phyloP scores from a whole-genome alignment of 2,113 vertebrate genomes.

The Notarius lentiginosus region DNA sequence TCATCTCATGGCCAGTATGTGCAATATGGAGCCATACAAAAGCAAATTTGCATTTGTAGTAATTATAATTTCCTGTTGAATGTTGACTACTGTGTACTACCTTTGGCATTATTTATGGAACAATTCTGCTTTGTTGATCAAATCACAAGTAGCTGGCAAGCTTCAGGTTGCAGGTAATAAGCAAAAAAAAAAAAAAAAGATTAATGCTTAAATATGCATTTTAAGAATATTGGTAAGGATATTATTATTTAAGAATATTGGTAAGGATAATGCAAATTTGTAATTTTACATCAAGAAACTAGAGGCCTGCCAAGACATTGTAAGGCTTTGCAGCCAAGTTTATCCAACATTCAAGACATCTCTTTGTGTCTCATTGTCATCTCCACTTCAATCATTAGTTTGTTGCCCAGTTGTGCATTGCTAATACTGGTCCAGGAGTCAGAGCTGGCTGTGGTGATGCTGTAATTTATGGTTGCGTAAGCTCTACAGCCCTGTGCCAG shows the following conservation, averaged over 20 bases:
- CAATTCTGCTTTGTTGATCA: not conserved
- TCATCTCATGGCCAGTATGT: no score
- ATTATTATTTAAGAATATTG: not conserved
- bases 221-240: not conserved
- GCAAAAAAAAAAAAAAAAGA: not conserved
- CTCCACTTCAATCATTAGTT: conserved; percentile 7
- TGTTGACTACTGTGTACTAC: not conserved
- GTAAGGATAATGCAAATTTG: not conserved
- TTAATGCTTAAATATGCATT: not conserved
- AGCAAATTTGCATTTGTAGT: not conserved
- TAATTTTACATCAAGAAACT: not conserved
- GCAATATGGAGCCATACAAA: no score
- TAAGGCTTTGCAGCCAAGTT: not conserved
- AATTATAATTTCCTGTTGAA: not conserved
- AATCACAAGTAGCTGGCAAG: not conserved
- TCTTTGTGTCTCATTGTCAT: conserved; percentile 14
- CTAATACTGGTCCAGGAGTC: not conserved
- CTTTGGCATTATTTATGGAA: not conserved
- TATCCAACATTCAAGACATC: not conserved
- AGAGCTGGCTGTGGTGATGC: not conserved
- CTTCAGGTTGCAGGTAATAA: not conserved
- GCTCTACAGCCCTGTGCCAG: not conserved
- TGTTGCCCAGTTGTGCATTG: not conserved
- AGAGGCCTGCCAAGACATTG: not conserved
- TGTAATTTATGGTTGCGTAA: conserved; percentile 40